Evolutionary conservation across 2,113 vertebrate species (phyloP).

Genomic region (Passerina amoena): DNA sequence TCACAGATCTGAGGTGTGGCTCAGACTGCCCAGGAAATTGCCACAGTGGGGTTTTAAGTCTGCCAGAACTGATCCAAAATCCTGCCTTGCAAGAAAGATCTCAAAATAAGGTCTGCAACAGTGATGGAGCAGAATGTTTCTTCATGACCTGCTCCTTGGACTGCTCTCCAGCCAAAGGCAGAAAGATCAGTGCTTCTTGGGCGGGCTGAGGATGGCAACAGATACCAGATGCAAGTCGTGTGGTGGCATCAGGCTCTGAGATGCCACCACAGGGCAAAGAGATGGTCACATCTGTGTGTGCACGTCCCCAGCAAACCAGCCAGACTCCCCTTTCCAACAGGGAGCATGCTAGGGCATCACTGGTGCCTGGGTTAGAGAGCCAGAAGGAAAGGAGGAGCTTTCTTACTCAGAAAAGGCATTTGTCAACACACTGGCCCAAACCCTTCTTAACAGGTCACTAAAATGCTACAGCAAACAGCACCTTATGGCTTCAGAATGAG

Average conservation of each 20-base stretch:
- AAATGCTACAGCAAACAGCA: conserved; percentile 44
- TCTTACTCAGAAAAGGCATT: conserved; percentile 38
- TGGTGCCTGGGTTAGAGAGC: background rate
- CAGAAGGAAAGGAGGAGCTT: background rate
- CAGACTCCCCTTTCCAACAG: background rate
- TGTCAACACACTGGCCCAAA: conserved; percentile 4
- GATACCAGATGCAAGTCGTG: background rate
- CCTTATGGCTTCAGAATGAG: conserved; percentile 11
- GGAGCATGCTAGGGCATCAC: background rate
- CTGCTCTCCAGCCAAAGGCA: background rate
- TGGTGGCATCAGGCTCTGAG: background rate
- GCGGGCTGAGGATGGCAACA: background rate
- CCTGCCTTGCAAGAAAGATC: background rate
- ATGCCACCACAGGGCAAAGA: background rate
- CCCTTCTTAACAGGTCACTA: conserved; percentile 28
- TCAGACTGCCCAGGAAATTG: background rate
- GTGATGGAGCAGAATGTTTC: background rate
- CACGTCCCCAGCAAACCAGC: background rate
- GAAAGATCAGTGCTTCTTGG: background rate
- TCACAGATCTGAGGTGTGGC: background rate
- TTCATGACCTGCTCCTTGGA: background rate
- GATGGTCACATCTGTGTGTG: background rate
- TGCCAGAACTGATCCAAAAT: background rate
- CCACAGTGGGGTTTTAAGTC: background rate
- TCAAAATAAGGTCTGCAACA: background rate